Conservation (phyloP, 2,888 invertebrate genomes). For the Andrena trimmerana region DNA sequence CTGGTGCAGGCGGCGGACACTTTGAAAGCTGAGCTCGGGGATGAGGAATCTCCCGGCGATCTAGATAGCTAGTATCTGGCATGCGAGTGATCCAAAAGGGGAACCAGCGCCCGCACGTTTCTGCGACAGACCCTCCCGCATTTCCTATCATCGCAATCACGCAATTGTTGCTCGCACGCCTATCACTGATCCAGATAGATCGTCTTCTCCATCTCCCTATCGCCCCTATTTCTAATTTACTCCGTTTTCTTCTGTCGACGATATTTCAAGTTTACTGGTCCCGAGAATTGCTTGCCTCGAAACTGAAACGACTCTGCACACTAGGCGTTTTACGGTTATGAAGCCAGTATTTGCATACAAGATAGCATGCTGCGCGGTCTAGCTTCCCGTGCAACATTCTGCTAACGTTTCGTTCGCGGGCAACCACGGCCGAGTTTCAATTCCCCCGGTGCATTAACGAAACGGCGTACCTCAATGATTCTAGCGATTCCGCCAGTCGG, state of each 20-base stretch:
- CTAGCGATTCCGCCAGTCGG: not conserved
- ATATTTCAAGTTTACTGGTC: slow-evolving; percentile 6
- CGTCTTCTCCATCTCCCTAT: too few species aligned
- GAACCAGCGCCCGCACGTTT: not conserved
- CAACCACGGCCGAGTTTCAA: slow-evolving; percentile 47
- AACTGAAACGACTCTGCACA: slow-evolving; percentile 10
- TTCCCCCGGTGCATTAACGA: slow-evolving; percentile 43
- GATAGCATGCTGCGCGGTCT: slow-evolving; percentile 4
- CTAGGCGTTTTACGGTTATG: slow-evolving; percentile 52
- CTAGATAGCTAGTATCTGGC: not conserved
- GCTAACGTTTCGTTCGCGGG: slow-evolving; percentile 49
- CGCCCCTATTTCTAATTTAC: too few species aligned
- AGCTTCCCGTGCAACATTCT: slow-evolving; percentile 36
- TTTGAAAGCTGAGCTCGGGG: not conserved
- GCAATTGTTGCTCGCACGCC: not conserved
- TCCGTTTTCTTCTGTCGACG: too few species aligned
- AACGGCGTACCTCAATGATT: slow-evolving; percentile 27
- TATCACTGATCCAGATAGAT: too few species aligned
- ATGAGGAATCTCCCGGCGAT: not conserved
- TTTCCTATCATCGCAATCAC: not conserved
- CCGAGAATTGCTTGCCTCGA: not conserved
- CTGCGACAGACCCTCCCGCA: not conserved
- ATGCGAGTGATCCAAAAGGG: not conserved
- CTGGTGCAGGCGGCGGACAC: not conserved
- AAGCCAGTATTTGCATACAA: slow-evolving; percentile 48